These are phyloP conservation scores for Darevskia nairensis DNA, from an alignment of 2,797 vertebrate species.

Conservation along the genomic window DNA sequence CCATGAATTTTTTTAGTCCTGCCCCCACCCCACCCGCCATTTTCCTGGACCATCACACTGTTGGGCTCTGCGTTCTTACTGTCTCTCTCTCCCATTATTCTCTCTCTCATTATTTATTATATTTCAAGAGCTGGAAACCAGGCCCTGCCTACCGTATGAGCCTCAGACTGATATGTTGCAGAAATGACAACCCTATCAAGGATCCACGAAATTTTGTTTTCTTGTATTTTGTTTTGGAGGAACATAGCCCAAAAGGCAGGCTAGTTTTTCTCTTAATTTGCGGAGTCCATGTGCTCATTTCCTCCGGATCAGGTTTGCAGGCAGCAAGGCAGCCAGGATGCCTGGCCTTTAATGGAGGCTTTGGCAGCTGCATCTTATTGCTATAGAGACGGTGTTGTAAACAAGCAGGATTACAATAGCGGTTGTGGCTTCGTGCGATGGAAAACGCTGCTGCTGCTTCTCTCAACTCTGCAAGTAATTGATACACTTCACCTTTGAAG, in stretches of 20 bases:
- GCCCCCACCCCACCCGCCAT: too few species aligned
- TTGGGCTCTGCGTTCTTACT: too few species aligned
- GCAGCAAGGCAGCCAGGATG: neutral
- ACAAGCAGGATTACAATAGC: neutral
- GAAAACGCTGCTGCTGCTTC: neutral
- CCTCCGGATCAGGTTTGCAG: neutral
- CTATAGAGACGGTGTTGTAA: conserved; percentile 14
- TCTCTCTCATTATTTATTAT: too few species aligned
- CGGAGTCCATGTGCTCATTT: neutral
- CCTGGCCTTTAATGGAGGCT: conserved; percentile 1
- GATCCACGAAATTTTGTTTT: neutral
- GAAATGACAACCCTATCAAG: neutral
- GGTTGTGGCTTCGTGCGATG: neutral
- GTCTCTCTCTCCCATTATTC: too few species aligned
- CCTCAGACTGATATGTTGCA: neutral
- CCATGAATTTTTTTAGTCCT: too few species aligned
- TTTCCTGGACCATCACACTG: too few species aligned
- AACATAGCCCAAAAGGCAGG: neutral
- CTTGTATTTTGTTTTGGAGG: neutral
- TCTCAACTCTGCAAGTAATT: neutral
- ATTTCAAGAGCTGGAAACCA: neutral
- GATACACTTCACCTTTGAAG: conserved; percentile 5
- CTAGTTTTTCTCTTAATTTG: neutral
- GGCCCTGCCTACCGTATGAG: neutral
- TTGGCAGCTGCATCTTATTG: neutral